Base-by-base conservation (phyloP, 2,797 vertebrate species). In the Anguilla pacifica region DNA sequence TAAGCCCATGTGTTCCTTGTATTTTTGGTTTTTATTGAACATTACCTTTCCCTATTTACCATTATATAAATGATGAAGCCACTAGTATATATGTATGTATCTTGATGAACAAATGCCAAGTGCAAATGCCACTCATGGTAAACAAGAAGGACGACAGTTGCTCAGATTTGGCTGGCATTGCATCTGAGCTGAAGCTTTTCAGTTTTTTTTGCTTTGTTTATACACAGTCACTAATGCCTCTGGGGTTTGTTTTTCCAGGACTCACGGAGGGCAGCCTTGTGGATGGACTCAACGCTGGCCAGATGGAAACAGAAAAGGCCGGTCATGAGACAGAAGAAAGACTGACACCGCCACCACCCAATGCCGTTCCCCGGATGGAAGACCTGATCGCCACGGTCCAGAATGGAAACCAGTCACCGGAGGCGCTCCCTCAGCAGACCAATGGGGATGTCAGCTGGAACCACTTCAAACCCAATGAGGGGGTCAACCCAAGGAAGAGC, bases 261-360 rank as follows among this genome's bases (percentile, higher is more conserved):
- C 94, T 89, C 94, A 97, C 91, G 94, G 92, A 97, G 97, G 97
- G 96, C 96, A 98, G 96, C 96, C 96, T 96, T 93, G 97, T 99
- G 98, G 97, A 99, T 99, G 99, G 98, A 97, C 96, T 95, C 95
- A 96, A 95, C 98, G 95, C 96, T 97, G 97, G 96, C 98, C 98
- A 98, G 97, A 99, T 99, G 99, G 99, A 99, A 98, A 97, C 97
- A 96, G 97, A 98, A 93, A 96, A 97, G 96, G 95, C 95, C 95
- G 97, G 95, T 94, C 97, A 99, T 98, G 97, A 96, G 96, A 97
- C 97, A 92, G 96, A 98, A 97, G 97, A 97, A 97, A 97, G 95
- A 97, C 94, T 97, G 94, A 98, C 96, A 96, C 95, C 97, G 93
- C 94, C 95, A 89, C 96, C 97, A 89, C 94, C 97, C 92, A 96